A percentile compares a stretch with the other conserved stretches of the same genome.
These are phyloP conservation scores for Clarias pachynema DNA, from an alignment of 2,797 vertebrate genomes.

Conservation along the genomic window DNA sequence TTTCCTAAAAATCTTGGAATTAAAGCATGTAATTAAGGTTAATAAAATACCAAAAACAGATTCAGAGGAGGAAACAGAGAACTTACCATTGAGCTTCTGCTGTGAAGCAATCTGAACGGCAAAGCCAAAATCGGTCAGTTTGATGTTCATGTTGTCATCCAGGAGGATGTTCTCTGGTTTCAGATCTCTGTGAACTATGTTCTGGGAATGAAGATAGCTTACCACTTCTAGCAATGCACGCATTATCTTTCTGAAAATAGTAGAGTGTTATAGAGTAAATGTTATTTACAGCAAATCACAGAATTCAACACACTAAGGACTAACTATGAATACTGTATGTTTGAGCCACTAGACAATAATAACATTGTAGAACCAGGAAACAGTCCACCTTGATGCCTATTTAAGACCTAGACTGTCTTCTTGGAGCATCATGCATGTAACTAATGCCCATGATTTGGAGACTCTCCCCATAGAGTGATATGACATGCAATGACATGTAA, in stretches of 20 bases:
- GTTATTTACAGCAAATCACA: neutral
- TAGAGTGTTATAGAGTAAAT: neutral
- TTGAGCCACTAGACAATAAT: neutral
- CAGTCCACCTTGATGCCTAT: neutral
- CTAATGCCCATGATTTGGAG: neutral
- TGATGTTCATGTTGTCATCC: constrained; percentile 95
- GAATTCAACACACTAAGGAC: neutral
- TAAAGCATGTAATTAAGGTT: neutral
- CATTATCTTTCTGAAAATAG: constrained; percentile 88
- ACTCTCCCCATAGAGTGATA: neutral
- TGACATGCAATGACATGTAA: no score
- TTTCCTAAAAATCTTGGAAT: neutral
- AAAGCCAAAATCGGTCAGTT: constrained; percentile 96
- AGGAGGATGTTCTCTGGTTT: constrained; percentile 97
- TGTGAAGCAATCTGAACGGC: constrained; percentile 81
- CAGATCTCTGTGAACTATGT: constrained; percentile 93
- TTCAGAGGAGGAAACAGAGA: neutral
- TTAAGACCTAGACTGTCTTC: neutral
- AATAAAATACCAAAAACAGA: neutral
- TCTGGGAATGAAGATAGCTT: constrained; percentile 83
- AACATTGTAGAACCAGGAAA: neutral
- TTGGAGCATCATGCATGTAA: neutral
- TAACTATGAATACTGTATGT: neutral
- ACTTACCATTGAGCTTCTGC: constrained; percentile 85
- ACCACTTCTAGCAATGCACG: constrained; percentile 90